phyloP scores from a whole-genome alignment of 2,113 vertebrate species.

The Emydocephalus ijimae region DNA sequence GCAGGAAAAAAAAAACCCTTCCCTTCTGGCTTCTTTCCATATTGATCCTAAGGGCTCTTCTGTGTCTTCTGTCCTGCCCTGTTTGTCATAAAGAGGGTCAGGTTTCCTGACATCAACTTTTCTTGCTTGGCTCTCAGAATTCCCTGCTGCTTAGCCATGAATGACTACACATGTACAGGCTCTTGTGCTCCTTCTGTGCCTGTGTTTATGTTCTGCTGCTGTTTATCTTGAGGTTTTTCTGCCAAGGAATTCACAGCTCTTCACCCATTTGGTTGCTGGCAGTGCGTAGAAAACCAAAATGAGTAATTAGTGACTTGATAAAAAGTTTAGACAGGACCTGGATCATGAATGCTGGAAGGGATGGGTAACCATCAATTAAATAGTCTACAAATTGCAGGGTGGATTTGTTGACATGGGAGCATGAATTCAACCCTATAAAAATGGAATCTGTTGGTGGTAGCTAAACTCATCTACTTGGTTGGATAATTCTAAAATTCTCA shows the following conservation, averaged over 20 bases:
- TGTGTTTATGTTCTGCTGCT: background rate
- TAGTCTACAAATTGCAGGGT: background rate
- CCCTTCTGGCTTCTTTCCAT: background rate
- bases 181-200: background rate
- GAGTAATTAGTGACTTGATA: background rate
- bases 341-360: background rate
- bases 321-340: background rate
- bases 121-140: background rate
- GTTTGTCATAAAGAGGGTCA: background rate
- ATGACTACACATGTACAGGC: background rate
- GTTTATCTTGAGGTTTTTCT: background rate
- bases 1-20: background rate
- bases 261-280: background rate
- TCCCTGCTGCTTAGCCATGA: background rate
- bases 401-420: background rate
- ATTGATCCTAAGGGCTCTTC: background rate
- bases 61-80: background rate
- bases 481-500: background rate
- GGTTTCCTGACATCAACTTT: fast-evolving
- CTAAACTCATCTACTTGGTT: background rate
- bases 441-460: background rate
- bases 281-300: background rate
- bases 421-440: background rate
- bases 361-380: background rate
- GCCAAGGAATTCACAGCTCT: background rate